Base-by-base conservation (phyloP, 2,888 invertebrate genomes). In the Zygothrica quintamaculata region DNA sequence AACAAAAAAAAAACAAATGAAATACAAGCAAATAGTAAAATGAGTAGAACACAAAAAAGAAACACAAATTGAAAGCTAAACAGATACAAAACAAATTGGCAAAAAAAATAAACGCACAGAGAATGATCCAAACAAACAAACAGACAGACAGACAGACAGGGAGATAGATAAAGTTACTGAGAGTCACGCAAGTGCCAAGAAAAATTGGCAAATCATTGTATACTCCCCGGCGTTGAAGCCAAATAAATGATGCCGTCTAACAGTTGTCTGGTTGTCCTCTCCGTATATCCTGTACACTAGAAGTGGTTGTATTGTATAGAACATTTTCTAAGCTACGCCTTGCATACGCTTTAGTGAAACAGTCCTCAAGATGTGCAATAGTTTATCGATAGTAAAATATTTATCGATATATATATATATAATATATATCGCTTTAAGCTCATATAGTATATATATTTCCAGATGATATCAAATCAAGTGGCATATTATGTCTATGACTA, bases 191-290 rank as follows among this genome's bases (percentile, higher is more conserved):
- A n/a, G n/a, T n/a, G n/a, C n/a, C n/a, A n/a, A n/a, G n/a, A n/a
- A 62, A 61, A 72, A 67, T 64, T 62, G 47, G 60, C 53, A 36
- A 62, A 43, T 33, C 56, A 72, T 65, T 64, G 58, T 59, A 50
- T 25, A 55, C 42, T 58, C 61, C 57, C 26, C 57, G 58, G 60
- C 50, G 33, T 22, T 46, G 50, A 15, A 25, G 47, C 62, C 42
- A 36, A 58, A 70, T 59, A 75, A 79, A 73, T 69, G 75, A 59
- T 53, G 7, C 7, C 22, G 64, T 78, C 78, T 72, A 59, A 78
- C 62, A 52, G 62, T 57, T 55, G 69, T 72, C 78, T 78, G 74
- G 50, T 42, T 29, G 18, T n/a, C 22, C 2, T 3, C 1, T 18
- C 4, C 9, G 1, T n/a, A 18, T 42, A 18, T 16, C 39, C 43